Percentiles rank a stretch among this genome's conserved stretches.
Evolutionary conservation across 2,113 vertebrate species (phyloP).

Genomic region (Poecile atricapillus): DNA sequence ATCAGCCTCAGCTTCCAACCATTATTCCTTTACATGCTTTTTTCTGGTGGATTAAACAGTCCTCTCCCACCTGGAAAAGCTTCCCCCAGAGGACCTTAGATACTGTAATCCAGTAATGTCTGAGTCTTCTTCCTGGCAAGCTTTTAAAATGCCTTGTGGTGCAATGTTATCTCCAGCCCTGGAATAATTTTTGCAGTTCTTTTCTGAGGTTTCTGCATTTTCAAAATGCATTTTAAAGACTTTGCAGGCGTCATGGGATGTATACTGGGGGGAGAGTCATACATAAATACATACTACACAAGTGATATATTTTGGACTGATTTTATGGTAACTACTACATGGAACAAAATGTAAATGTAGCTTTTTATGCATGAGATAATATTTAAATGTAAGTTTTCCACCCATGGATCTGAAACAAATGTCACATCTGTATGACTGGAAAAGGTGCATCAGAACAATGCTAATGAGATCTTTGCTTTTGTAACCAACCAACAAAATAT

Average conservation of each 20-base stretch:
- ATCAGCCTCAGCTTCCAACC: background rate
- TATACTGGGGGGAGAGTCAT: background rate
- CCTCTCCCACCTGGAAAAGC: background rate
- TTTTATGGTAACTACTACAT: background rate
- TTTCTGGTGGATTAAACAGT: background rate
- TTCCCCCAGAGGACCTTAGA: background rate
- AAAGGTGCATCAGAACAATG: background rate
- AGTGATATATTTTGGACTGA: background rate
- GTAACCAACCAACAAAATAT: background rate
- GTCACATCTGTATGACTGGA: background rate
- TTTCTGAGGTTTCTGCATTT: conserved; percentile 3
- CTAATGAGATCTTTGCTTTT: background rate
- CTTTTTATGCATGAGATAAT: background rate
- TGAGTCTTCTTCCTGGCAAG: background rate
- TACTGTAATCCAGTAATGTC: background rate
- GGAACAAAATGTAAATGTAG: background rate
- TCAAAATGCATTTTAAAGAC: conserved; percentile 18
- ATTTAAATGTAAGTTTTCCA: background rate
- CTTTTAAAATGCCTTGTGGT: background rate
- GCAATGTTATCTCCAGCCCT: background rate
- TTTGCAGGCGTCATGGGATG: background rate
- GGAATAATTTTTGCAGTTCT: background rate
- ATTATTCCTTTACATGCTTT: background rate
- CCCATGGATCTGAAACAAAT: background rate
- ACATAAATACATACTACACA: background rate